Base-by-base conservation (phyloP, 2,113 vertebrate genomes). In the Catagonus wagneri region DNA sequence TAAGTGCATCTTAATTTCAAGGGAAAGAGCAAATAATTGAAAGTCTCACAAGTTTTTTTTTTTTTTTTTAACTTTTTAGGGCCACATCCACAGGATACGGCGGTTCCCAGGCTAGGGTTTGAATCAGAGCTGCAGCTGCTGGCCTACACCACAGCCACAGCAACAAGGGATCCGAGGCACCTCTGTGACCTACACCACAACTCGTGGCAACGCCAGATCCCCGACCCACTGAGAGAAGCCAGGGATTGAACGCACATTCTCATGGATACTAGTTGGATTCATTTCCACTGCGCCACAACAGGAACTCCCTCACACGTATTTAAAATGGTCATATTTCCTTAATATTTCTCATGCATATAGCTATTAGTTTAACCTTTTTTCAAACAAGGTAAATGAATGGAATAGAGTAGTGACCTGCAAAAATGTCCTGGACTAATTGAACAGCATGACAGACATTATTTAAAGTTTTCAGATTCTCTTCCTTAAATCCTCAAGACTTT, bases 1-100 rank as follows among this genome's bases (percentile, higher is more conserved):
- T 75, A 13, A 60, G 71, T 80, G 9, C 17, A 94, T 84, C 83
- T 96, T 79, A 66, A 94, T 84, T 96, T 90, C 50, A 88, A 78
- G 36, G 23, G 34, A 84, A 91, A 74, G 29, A 89, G 50, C 14
- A 87, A 52, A 85, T 85, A 54, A 76, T 52, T 56, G 16, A 92
- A 89, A 83, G 3, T 80, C 29, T 66, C 65, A 44, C 12, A 95
- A 29, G 19, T 4, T 44, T 44, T 4, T 44, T 44, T 44, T 44
- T 44, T 44, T 44, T 44, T 44, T 44, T 44, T 44, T 44, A 6
- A 44, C 44, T 44, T 44, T 44, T 44, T 44, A 44, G 44, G 44
- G 44, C 44, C 44, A 44, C 44, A 44, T 8, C 8, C 44, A 44
- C 44, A 44, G 44, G 8, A 44, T 44, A 44, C 8, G 44, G 44